Evolutionary conservation across 2,113 vertebrate species (phyloP), one percentile per base, ranked within the genome.

Genomic region (Tichodroma muraria): DNA sequence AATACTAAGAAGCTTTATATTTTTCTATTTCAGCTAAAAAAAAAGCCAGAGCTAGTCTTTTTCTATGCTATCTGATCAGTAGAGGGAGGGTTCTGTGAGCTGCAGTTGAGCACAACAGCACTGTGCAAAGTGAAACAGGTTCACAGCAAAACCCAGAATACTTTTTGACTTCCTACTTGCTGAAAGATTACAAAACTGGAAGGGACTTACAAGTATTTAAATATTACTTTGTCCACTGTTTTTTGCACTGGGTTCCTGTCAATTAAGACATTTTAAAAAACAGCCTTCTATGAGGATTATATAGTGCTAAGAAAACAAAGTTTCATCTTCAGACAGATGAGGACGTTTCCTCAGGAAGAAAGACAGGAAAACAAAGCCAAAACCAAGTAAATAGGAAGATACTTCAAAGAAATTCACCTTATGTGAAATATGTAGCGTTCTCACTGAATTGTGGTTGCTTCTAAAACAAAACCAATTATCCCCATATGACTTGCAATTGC

Each of bases 391-490:
- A 69, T 57, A 75, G 9, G 25, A 64, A 77, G 28, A 45, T 33
- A 77, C 19, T 70, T 59, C 21, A 84, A 63, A 80, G 22, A 22
- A 92, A 85, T 82, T 49, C 22, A 33, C 11, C 17, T 65, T 57
- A n/a, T 31, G 28, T 57, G 33, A 78, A 94, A 94, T 60, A 85
- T 11, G 68, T 3, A 86, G 18, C 20, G 40, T 87, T 85, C 30
- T 22, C 54, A 42, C 70, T 65, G 30, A 70, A 71, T 49, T 89
- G 21, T 76, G 73, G 9, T 31, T 91, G 38, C n/a, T 81, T 87
- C 75, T 83, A 70, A 89, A 90, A 61, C 49, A 92, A 94, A 95
- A 60, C 27, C 40, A 90, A 18, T 80, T 96, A 72, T 73, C 13
- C 21, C 23, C 35, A 56, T 23, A 53, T n/a, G 45, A 94, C 70